Base-by-base conservation (phyloP, 1,140 invertebrate genomes). In the Uloborus diversus region DNA sequence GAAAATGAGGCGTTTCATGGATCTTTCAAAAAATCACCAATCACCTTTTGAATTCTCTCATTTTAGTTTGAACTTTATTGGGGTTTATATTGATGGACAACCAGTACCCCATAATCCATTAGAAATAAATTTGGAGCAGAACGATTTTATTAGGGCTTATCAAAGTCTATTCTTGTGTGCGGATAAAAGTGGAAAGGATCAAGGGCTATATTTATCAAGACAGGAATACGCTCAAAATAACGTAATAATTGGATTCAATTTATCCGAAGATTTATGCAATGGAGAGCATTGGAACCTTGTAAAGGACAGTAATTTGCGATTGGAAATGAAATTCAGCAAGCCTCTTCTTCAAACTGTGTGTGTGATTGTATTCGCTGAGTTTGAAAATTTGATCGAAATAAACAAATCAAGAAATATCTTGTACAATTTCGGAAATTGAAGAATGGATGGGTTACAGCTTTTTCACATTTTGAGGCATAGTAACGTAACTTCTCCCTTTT, bases 1-100 rank as follows among this genome's bases (percentile, higher is more conserved):
- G 61, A 81, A 4, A 59, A 62, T 33, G 33, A 62, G 14, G 51
- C 69, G 7, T 66, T 81, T 13, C 28, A 56, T 56, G 65, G 70
- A 61, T 27, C 4, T 30, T 75, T 23, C 20, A n/a, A n/a, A n/a
- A n/a, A n/a, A n/a, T n/a, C 27, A 61, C 47, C 33, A 59, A 23
- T 37, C 35, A 17, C 70, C 78, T n/a, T 81, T 68, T 57, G 42
- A 61, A 51, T 81, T 80, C 27, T 53, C 59, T 3, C 32, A 81
- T 47, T 76, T 35, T 23, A 56, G 62, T 37, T n/a, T 64, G 7
- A 76, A 76, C 51, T 69, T 65, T 69, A 1, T 80, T 0, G 37
- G 20, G 3, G 25, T 76, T 1, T 59, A 81, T 59, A 42, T 76
- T 1, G 57, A 81, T 65, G 81, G 70, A 14, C 49, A 53, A 28